Base-by-base conservation (phyloP, 2,888 invertebrate species). In the Dilophus febrilis region DNA sequence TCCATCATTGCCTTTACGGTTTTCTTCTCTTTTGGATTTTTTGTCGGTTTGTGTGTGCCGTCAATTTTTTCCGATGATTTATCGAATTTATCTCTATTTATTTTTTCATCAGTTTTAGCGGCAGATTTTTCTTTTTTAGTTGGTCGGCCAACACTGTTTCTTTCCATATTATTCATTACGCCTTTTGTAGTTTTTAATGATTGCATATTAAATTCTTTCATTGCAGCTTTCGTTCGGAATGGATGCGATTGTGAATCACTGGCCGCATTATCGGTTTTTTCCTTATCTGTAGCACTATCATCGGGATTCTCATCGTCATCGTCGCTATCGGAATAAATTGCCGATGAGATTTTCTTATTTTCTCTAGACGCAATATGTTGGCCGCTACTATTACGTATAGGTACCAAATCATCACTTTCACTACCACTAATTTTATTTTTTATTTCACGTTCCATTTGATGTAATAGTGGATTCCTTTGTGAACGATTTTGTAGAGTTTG, bases 281-380 rank as follows among this genome's bases (percentile, higher is more conserved):
- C 58, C 47, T 61, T 66, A 42, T 67, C 66, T 31, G 53, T 46
- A 37, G 47, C 45, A 22, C 8, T 22, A 22, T 22, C 22, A n/a
- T n/a, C n/a, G n/a, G n/a, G n/a, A n/a, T n/a, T n/a, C n/a, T n/a
- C n/a, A n/a, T n/a, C n/a, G n/a, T n/a, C n/a, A n/a, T n/a, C n/a
- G 16, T 46, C 81, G 48, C 81, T 82, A 49, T 87, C 85, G 0
- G 87, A 86, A 60, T 87, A 88, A 50, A 87, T 86, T 44, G 80
- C 77, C 16, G 74, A 66, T n/a, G 73, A 69, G 42, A 70, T 69
- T 54, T 72, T 72, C 46, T 65, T 63, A 47, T 68, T 71, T 29
- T 37, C 44, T 42, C 45, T 39, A 49, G 64, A 61, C 36, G 71
- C 65, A 27, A 66, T 39, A 43, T 44, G 38, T 17, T 40, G 38